Evolutionary conservation across 2,797 vertebrate genomes (phyloP), one percentile per base, ranked within the genome.

Genomic region (Austrolebias charrua): DNA sequence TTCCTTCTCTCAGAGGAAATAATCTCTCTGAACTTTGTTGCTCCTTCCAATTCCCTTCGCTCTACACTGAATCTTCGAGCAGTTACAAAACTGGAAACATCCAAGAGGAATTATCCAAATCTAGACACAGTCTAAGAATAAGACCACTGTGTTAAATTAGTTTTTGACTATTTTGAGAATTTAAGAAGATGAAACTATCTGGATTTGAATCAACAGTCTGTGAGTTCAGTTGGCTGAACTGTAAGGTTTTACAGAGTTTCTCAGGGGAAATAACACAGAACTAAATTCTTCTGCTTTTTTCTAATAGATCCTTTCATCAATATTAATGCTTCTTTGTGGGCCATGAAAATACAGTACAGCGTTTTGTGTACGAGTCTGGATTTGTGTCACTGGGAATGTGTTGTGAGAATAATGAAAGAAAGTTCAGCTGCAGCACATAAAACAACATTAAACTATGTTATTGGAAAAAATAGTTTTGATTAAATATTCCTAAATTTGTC

Each of bases 221-320:
- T 60, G 35, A 68, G 54, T 56, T 64, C 4, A 43, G 2, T 69
- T 55, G 50, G 20, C 35, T 51, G 52, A 62, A 47, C 24, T 31
- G 44, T 6, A 5, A 67, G 33, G 44, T 64, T 43, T 70, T 57
- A 66, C 55, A 73, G 50, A 60, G 48, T 67, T 64, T 82, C 82
- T 85, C 82, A 9, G 35, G 84, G 85, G 85, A 89, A 87, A 89
- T 89, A 86, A 86, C 3, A 44, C 3, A 4, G 59, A 63, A 62
- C 74, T 68, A 64, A 48, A 66, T 69, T 76, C 66, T 54, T 33
- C 72, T 58, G 51, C 46, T 78, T 69, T 73, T 24, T 68, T 75
- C 60, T 75, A 82, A 75, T 69, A 60, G 48, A 68, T 49, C 53
- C 68, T 50, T 81, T 84, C 66, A 78, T 81, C 76, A 82, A n/a